Evolutionary conservation across 2,797 vertebrate species (phyloP), one percentile per base, ranked within the genome.

Genomic region (Lutjanus argentimaculatus): DNA sequence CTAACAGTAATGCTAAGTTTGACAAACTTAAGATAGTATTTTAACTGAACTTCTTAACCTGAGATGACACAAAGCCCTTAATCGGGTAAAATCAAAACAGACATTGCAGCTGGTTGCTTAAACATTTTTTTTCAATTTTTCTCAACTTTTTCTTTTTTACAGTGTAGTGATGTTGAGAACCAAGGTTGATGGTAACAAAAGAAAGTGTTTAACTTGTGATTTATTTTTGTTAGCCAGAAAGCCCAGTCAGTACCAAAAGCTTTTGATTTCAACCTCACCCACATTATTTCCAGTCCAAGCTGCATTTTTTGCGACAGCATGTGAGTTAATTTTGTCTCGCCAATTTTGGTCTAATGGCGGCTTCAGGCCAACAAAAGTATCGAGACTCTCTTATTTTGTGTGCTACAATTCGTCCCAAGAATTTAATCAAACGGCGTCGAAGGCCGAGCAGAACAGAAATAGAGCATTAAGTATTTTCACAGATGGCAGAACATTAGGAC

Each of bases 381-480:
- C 75, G 67, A 83, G 42, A 62, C 55, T 82, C 62, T 73, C 69
- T 25, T 42, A 68, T 72, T 71, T 75, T 80, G 69, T 58, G 66
- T n/a, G 43, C n/a, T 46, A 48, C 17, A 6, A 77, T 48, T 79
- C 79, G 52, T 70, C 53, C 45, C 51, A 74, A 72, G 67, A 87
- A 85, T 85, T 85, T 52, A 90, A 88, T 88, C 77, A 80, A 84
- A 83, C 9, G 16, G 36, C 15, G 40, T 73, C 21, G 67, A 78
- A 85, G 55, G 53, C 67, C 8, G 42, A 84, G 56, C 76, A 83
- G 79, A 76, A 61, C 75, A 83, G 59, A 93, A 91, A 91, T 79
- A 91, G 85, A 83, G 55, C 73, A 72, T 72, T 55, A 79, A 88
- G 76, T 87, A 79, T 88, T 90, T 93, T 87, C 76, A 85, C 91